Conservation (phyloP, 2,888 invertebrate species). For the Ectemnius cavifrons region DNA sequence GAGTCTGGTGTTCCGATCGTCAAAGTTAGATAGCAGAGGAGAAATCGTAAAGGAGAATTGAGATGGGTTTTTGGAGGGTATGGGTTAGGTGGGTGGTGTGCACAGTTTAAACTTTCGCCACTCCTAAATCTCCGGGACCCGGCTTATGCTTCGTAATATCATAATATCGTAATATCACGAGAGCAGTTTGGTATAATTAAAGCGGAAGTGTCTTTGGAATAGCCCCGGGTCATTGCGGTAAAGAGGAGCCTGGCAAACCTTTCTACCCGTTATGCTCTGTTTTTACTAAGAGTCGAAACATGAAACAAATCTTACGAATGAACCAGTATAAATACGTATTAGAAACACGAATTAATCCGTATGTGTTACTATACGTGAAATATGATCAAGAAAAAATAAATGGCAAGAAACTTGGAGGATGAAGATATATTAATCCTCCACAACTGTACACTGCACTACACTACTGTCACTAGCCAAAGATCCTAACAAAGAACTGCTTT, state of each 20-base stretch:
- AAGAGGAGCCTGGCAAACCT: constrained; percentile 42
- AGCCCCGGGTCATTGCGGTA: constrained; percentile 71
- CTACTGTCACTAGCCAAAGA: too few species aligned
- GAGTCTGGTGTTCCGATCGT: constrained; percentile 32
- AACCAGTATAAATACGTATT: neutral
- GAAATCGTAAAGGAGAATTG: constrained; percentile 54
- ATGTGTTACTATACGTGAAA: too few species aligned
- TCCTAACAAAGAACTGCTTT: too few species aligned
- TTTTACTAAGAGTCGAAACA: neutral
- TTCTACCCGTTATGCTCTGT: constrained; percentile 25
- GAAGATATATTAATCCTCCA: too few species aligned
- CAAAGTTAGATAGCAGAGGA: constrained; percentile 49
- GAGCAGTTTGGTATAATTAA: constrained; percentile 73
- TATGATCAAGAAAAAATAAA: too few species aligned
- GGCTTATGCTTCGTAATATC: constrained; percentile 72
- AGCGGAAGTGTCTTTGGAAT: constrained; percentile 75
- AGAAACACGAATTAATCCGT: too few species aligned
- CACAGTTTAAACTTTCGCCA: constrained; percentile 67
- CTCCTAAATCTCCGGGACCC: constrained; percentile 67
- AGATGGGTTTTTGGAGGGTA: constrained; percentile 53
- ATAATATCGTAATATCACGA: constrained; percentile 72
- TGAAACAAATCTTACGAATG: neutral
- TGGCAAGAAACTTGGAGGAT: too few species aligned
- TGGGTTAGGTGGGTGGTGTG: constrained; percentile 29
- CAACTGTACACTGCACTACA: too few species aligned